Evolutionary conservation across 1,140 invertebrate species (phyloP).

Genomic region (Euschistus heros): DNA sequence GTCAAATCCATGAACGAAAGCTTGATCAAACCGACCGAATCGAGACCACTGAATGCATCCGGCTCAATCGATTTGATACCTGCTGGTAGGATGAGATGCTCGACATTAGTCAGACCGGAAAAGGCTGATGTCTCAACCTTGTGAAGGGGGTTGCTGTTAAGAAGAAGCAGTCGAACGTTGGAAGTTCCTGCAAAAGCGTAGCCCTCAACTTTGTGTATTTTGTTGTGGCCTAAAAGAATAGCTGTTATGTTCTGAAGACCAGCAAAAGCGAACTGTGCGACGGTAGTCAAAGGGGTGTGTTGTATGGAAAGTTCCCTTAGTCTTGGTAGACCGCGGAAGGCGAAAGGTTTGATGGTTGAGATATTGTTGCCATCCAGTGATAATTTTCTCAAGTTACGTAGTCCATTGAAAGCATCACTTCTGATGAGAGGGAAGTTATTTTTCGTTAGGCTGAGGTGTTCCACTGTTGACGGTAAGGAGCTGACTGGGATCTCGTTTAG

Average conservation of each 20-base stretch:
- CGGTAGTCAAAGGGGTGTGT: conserved; percentile 60
- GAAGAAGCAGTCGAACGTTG: conserved; percentile 59
- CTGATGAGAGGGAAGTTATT: conserved; percentile 66
- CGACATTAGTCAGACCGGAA: conserved; percentile 65
- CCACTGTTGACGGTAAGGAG: conserved; percentile 56
- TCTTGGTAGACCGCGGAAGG: conserved; percentile 63
- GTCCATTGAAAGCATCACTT: conserved; percentile 63
- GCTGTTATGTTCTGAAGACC: conserved; percentile 67
- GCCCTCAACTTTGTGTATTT: conserved; percentile 61
- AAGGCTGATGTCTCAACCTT: conserved; percentile 64
- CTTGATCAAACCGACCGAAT: conserved; percentile 62
- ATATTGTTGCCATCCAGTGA: conserved; percentile 72
- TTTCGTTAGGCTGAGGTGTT: conserved; percentile 68
- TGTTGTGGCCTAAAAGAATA: conserved; percentile 63
- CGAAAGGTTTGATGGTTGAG: conserved; percentile 63
- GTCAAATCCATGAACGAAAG: conserved; percentile 69
- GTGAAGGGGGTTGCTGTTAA: conserved; percentile 65
- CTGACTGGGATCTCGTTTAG: conserved; percentile 62
- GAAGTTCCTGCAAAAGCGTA: conserved; percentile 73
- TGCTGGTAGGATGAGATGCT: conserved; percentile 60
- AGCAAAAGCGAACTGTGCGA: conserved; percentile 68
- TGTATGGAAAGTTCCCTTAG: conserved; percentile 68
- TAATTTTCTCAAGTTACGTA: conserved; percentile 57
- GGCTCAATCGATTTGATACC: conserved; percentile 61
- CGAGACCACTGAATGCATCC: conserved; percentile 67